phyloP scores from a whole-genome alignment of 1,140 invertebrate genomes.

The Anthonomus grandis region DNA sequence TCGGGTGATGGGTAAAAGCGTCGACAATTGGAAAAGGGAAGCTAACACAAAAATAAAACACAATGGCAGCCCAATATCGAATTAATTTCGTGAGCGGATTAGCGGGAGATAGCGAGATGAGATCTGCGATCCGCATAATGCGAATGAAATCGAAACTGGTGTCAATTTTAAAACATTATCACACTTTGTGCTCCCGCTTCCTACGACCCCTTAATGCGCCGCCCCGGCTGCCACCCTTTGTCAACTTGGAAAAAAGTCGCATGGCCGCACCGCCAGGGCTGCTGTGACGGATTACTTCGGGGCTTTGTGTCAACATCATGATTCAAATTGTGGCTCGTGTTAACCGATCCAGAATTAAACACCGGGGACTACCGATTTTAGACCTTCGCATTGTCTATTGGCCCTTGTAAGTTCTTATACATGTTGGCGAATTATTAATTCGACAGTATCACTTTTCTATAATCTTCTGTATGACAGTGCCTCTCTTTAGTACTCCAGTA shows the following conservation, averaged over 20 bases:
- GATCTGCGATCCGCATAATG: conserved; percentile 44
- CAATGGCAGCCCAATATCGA: conserved; percentile 35
- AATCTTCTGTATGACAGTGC: too few relatives aligned
- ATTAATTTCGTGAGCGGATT: conserved; percentile 43
- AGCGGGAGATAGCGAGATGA: conserved; percentile 36
- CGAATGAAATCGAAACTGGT: conserved; percentile 46
- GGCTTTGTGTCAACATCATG: conserved; percentile 48
- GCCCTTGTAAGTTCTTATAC: too few relatives aligned
- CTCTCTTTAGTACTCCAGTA: too few relatives aligned
- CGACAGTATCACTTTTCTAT: too few relatives aligned
- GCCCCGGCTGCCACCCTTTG: conserved; percentile 33
- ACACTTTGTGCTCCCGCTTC: conserved; percentile 33
- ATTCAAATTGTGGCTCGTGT: conserved; percentile 44
- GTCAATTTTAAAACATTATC: conserved; percentile 45
- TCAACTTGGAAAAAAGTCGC: conserved; percentile 43
- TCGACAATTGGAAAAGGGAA: background rate
- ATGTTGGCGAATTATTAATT: too few relatives aligned
- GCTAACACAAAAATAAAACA: conserved; percentile 17
- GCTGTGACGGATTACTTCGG: conserved; percentile 45
- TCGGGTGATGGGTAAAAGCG: too few relatives aligned
- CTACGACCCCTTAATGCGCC: conserved; percentile 11
- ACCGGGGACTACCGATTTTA: conserved; percentile 3
- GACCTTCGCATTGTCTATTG: background rate
- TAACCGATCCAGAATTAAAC: conserved; percentile 30
- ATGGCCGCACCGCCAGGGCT: conserved; percentile 32